Conservation (phyloP, 2,797 vertebrate species). For the Galagoides demidoff region DNA sequence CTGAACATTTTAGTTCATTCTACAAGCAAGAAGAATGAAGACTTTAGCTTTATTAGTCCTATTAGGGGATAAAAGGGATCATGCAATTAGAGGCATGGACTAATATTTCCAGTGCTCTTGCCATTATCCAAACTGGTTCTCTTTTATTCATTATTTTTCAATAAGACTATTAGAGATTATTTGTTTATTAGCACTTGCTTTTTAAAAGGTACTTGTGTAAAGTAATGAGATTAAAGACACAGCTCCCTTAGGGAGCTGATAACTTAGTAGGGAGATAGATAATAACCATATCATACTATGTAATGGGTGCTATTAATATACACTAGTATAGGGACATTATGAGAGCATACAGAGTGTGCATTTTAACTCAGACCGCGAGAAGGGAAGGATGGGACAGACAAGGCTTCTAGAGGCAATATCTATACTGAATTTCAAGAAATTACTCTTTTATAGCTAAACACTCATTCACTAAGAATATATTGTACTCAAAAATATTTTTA, state of each 20-base stretch:
- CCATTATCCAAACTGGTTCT: background rate
- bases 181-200: background rate
- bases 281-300: background rate
- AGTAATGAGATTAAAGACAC: conserved; percentile 35
- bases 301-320: conserved; percentile 19
- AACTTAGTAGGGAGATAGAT: conserved; percentile 24
- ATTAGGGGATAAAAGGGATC: background rate
- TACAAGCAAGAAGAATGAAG: conserved; percentile 43
- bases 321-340: background rate
- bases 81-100: background rate
- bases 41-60: conserved; percentile 49
- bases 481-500: conserved; percentile 41
- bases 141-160: conserved; percentile 11
- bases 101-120: conserved; percentile 35
- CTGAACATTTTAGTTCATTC: conserved; percentile 39
- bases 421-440: conserved; percentile 65
- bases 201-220: background rate
- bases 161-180: conserved; percentile 17
- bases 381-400: background rate
- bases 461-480: conserved; percentile 13
- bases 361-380: conserved; percentile 40
- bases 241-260: background rate
- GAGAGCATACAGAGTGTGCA: background rate
- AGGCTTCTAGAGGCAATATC: background rate
- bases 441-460: conserved; percentile 32